Conservation (phyloP, 2,113 vertebrate species). For the Phyllostomus hastatus region DNA sequence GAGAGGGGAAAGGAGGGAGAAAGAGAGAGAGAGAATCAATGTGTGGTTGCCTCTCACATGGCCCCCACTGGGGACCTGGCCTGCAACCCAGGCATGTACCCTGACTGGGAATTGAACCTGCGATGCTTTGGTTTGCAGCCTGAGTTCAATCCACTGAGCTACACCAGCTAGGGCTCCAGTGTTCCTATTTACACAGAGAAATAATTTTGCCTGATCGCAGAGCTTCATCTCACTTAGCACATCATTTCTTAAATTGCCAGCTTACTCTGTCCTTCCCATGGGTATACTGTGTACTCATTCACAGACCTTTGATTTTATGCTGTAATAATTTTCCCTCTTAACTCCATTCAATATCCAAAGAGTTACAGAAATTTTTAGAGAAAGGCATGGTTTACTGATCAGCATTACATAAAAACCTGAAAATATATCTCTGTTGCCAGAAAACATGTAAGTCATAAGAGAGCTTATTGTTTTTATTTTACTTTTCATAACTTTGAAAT, state of each 20-base stretch:
- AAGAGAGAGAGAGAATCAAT: no score
- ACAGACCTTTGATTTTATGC: not conserved
- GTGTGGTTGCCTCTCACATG: no score
- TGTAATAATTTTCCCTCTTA: not conserved
- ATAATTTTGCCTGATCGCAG: not conserved
- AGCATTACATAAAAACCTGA: not conserved
- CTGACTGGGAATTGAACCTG: no score
- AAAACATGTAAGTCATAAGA: not conserved
- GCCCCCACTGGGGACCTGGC: no score
- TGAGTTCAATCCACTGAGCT: no score
- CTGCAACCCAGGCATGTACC: no score
- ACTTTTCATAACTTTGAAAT: not conserved
- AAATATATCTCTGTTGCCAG: not conserved
- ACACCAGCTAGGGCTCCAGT: no score
- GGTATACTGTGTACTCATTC: not conserved
- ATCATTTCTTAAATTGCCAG: not conserved
- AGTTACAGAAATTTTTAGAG: not conserved
- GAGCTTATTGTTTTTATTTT: not conserved
- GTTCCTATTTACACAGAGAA: not conserved
- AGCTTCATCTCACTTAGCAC: not conserved
- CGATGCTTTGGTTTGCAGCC: no score
- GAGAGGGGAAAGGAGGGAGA: no score
- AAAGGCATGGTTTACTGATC: not conserved
- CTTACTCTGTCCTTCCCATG: not conserved
- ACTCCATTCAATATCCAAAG: not conserved